A percentile compares a stretch with the other conserved stretches of the same genome.
phyloP scores from a whole-genome alignment of 2,797 vertebrate species.

The Artibeus lituratus region DNA sequence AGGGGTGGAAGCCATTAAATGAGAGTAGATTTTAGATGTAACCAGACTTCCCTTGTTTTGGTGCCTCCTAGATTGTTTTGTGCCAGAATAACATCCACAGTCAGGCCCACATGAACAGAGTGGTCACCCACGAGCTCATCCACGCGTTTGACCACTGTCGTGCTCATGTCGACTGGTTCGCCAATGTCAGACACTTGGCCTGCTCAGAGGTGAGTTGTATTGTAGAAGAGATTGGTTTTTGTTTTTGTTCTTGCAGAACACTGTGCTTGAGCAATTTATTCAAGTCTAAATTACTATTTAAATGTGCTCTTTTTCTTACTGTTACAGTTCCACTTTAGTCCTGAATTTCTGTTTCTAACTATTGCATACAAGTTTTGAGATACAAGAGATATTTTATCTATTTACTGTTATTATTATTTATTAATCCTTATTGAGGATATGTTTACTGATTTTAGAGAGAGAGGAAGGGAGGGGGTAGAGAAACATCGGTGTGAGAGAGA shows the following conservation, averaged over 20 bases:
- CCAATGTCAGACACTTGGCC: slow-evolving; percentile 91
- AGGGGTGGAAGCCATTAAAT: not conserved
- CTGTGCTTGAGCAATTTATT: not conserved
- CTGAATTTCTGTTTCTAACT: slow-evolving; percentile 20
- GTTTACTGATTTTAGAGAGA: not conserved
- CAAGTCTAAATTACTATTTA: not conserved
- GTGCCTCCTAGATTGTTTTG: slow-evolving; percentile 90
- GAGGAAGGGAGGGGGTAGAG: not conserved
- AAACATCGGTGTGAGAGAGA: not conserved
- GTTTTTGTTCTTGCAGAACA: not conserved
- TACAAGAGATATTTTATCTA: not conserved
- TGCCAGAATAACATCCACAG: slow-evolving; percentile 97
- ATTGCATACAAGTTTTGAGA: not conserved
- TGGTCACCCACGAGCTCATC: slow-evolving; percentile 95
- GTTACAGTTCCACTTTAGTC: not conserved
- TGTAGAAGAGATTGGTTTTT: not conserved
- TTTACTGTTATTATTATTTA: not conserved
- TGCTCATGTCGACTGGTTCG: slow-evolving; percentile 96
- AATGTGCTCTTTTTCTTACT: not conserved
- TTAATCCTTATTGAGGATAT: not conserved
- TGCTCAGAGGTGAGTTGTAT: slow-evolving; percentile 93
- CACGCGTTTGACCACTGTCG: slow-evolving; percentile 98
- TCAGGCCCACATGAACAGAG: slow-evolving; percentile 94
- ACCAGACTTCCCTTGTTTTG: not conserved
- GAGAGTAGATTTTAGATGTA: not conserved